A percentile compares a stretch with the other conserved stretches of the same genome.
Evolutionary conservation across 2,797 vertebrate genomes (phyloP).

Genomic region (Hirundo rustica): DNA sequence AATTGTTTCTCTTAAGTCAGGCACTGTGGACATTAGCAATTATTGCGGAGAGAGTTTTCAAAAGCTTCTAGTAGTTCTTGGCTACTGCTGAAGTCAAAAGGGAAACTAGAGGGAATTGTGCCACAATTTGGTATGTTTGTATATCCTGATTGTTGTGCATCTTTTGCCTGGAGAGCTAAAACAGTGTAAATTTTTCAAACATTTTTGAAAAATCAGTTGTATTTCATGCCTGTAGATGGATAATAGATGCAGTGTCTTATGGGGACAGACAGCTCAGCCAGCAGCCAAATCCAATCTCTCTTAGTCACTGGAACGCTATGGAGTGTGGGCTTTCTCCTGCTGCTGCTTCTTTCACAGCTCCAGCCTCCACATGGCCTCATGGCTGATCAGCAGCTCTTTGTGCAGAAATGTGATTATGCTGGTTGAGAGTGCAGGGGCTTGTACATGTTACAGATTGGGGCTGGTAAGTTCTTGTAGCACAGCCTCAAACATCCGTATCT

Average conservation of each 20-base stretch:
- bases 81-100: neutral
- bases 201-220: neutral
- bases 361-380: neutral
- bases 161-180: neutral
- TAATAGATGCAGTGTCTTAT: neutral
- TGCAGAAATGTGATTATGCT: neutral
- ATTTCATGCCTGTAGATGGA: neutral
- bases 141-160: neutral
- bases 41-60: neutral
- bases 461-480: neutral
- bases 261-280: slow-evolving; percentile 16
- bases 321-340: slow-evolving; percentile 38
- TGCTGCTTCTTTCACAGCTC: slow-evolving; percentile 43
- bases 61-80: neutral
- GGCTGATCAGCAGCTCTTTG: neutral
- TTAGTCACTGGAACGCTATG: neutral
- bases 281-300: neutral
- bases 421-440: neutral
- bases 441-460: neutral
- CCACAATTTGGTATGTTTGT: neutral
- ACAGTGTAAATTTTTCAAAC: neutral
- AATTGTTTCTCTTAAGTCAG: neutral
- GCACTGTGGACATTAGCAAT: neutral
- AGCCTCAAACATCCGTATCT: neutral
- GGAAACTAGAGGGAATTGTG: neutral